Conservation (phyloP, 2,113 vertebrate species). For the Chitala chitala region DNA sequence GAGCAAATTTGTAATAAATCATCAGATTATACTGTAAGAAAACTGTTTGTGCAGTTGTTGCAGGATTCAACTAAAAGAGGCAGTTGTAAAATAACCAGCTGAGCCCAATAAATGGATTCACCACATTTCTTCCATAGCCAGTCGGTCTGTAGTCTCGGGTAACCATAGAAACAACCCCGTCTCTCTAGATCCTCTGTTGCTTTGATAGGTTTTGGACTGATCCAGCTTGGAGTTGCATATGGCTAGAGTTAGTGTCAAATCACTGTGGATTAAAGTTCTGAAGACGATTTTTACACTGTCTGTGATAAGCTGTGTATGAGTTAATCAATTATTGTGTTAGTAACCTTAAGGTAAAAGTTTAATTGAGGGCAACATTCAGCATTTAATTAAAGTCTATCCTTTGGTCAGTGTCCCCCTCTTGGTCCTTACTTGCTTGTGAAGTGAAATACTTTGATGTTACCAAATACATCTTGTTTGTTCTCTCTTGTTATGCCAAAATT, state of each 20-base stretch:
- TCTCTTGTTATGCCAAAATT: background rate
- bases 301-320: background rate
- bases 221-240: background rate
- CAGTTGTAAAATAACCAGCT: constrained; percentile 38
- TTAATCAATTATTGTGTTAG: background rate
- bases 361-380: background rate
- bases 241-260: background rate
- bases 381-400: background rate
- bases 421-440: constrained; percentile 6
- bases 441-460: background rate
- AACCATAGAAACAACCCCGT: constrained; percentile 62
- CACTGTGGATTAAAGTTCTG: background rate
- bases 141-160: constrained; percentile 50
- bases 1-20: background rate
- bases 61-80: constrained; percentile 12
- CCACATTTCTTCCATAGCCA: constrained; percentile 52
- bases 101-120: constrained; percentile 51
- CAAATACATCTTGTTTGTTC: background rate
- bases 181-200: constrained; percentile 40
- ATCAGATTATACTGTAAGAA: background rate
- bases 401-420: background rate
- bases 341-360: background rate
- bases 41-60: background rate
- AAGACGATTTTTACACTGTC: background rate
- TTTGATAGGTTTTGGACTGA: constrained; percentile 32